These are phyloP conservation scores for Diorhabda sublineata DNA, from an alignment of 1,140 invertebrate species.

Conservation along the genomic window DNA sequence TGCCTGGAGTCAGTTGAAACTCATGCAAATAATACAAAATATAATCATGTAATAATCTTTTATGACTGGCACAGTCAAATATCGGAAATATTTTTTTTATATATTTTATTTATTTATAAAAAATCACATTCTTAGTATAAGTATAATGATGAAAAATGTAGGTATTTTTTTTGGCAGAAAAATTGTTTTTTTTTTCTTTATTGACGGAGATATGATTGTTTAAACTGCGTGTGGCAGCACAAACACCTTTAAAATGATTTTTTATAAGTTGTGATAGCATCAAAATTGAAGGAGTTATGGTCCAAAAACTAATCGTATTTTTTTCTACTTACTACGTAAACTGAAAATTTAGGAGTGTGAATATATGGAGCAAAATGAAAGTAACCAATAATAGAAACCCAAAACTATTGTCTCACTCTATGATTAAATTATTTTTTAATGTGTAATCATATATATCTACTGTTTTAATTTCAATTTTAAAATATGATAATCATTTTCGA, in stretches of 20 bases:
- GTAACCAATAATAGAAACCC: background rate
- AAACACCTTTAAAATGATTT: no score
- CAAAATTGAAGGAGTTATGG: background rate
- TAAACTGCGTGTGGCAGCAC: no score
- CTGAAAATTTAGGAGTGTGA: background rate
- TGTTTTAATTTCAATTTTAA: background rate
- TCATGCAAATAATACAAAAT: no score
- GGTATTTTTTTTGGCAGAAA: background rate
- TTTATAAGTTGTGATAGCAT: no score
- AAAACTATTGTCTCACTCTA: background rate
- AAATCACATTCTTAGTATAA: background rate
- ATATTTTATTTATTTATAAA: background rate
- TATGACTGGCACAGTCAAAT: no score
- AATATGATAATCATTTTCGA: background rate
- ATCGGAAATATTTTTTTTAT: no score
- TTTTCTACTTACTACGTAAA: background rate
- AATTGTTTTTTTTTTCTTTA: constrained; percentile 9
- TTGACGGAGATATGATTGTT: background rate
- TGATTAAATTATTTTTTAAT: background rate
- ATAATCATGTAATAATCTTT: no score
- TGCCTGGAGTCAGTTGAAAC: no score
- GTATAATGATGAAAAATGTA: background rate
- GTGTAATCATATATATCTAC: background rate
- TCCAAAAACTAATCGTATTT: background rate
- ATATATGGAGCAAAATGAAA: background rate